Base-by-base conservation (phyloP, 2,888 invertebrate genomes). In the Xiphydria camelus region DNA sequence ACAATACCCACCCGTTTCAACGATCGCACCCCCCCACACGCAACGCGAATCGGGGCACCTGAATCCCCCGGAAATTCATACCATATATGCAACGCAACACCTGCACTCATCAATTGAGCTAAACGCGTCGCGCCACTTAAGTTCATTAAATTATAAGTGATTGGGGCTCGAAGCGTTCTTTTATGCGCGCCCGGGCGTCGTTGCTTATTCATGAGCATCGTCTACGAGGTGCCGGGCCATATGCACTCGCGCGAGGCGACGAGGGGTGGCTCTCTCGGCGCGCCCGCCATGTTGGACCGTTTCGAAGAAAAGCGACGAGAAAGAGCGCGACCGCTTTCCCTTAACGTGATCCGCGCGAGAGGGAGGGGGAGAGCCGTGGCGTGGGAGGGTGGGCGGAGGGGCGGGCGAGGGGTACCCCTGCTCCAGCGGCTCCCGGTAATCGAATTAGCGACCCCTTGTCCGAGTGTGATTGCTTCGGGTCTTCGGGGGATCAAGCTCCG, bases 391-490 rank as follows among this genome's bases (percentile, higher is more conserved):
- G 5, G 15, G 34, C 10, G 34, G 17, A 9, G 6, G 34, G 9
- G 29, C 10, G 26, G 15, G 12, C 4, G n/a, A n/a, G 39, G 53
- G 53, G 49, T 43, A 46, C 48, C 49, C n/a, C n/a, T n/a, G n/a
- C n/a, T n/a, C n/a, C n/a, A 38, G 54, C 49, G 55, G 64, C 63
- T 66, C 55, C 62, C 56, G 44, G 67, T 72, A 72, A 72, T 72
- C 68, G 69, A 72, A 72, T 72, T 72, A 72, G 64, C 58, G 59
- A 59, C 65, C 72, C 72, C 66, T 66, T 61, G 61, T 65, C 62
- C 69, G 62, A 68, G 67, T 70, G 72, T 69, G 72, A 72, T 72
- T 72, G 72, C 70, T 61, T 41, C 61, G 59, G 61, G 51, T 61
- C 53, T 53, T 64, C 57, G 33, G 31, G 23, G 39, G 23, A 15